Conservation (phyloP, 2,797 vertebrate genomes). For the Bufotes viridis region DNA sequence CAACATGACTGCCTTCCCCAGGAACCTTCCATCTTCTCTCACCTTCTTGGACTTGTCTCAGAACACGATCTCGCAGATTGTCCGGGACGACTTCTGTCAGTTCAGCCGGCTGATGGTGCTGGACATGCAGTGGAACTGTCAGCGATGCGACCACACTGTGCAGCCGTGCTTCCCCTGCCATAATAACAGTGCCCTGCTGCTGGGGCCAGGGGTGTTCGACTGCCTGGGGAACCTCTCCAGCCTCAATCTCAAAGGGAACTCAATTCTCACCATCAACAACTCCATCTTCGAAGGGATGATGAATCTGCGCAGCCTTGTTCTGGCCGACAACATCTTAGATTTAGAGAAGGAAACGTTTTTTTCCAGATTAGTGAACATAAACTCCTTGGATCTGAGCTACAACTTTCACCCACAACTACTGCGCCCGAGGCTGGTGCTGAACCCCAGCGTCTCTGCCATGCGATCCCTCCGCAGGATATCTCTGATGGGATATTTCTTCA, state of each 20-base stretch:
- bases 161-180: conserved; percentile 83
- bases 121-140: conserved; percentile 85
- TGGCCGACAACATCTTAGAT: conserved; percentile 76
- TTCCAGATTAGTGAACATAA: conserved; percentile 71
- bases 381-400: conserved; percentile 77
- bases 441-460: conserved; percentile 72
- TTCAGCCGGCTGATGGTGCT: conserved; percentile 73
- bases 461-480: conserved; percentile 68
- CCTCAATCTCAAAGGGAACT: no score
- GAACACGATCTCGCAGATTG: conserved; percentile 77
- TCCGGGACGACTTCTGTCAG: conserved; percentile 73
- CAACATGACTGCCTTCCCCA: conserved; percentile 79
- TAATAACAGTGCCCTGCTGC: conserved; percentile 69
- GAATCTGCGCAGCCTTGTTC: conserved; percentile 62
- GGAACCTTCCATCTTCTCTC: conserved; percentile 76
- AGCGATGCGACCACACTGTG: conserved; percentile 85
- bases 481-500: conserved; percentile 81
- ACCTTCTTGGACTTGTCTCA: conserved; percentile 77
- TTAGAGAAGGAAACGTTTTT: conserved; percentile 75
- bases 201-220: no score
- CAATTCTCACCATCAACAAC: no score
- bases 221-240: no score
- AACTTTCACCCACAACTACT: conserved; percentile 76
- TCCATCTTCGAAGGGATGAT: no score
- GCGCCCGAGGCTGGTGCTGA: conserved; percentile 71